These are phyloP conservation scores for Chymomyza costata DNA, from an alignment of 1,140 invertebrate genomes.

Conservation along the genomic window DNA sequence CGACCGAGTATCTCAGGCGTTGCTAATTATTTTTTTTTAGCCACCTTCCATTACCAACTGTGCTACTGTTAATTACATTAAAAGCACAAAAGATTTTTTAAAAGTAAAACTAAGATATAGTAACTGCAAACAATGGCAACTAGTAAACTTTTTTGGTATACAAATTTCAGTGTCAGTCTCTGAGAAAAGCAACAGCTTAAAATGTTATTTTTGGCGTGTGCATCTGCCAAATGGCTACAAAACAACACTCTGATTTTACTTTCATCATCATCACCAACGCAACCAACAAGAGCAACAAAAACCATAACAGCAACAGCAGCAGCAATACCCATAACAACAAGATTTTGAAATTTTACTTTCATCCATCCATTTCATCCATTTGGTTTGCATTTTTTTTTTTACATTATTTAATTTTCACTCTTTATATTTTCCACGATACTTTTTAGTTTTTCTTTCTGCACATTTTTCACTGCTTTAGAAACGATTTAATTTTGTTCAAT, in stretches of 20 bases:
- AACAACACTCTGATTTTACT: constrained; percentile 59
- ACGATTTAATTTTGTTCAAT: constrained; percentile 21
- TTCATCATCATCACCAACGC: constrained; percentile 45
- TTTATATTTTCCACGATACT: neutral
- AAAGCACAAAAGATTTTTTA: no score
- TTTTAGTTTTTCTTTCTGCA: constrained; percentile 21
- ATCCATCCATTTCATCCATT: constrained; percentile 45
- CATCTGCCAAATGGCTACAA: constrained; percentile 27
- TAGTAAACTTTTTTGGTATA: no score
- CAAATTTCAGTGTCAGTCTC: no score
- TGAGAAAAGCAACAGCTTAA: no score
- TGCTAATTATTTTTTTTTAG: constrained; percentile 61
- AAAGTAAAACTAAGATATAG: no score
- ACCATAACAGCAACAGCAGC: constrained; percentile 15
- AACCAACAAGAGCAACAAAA: constrained; percentile 13
- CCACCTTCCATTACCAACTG: no score
- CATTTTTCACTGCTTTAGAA: constrained; percentile 16
- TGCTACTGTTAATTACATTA: no score
- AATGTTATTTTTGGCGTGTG: constrained; percentile 4
- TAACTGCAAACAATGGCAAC: no score
- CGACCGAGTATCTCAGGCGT: constrained; percentile 61
- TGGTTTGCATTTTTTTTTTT: constrained; percentile 25
- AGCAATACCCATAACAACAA: constrained; percentile 28
- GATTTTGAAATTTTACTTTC: constrained; percentile 66
- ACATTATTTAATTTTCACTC: constrained; percentile 30